Evolutionary conservation across 2,888 invertebrate genomes (phyloP).

Genomic region (Lithophane socia): DNA sequence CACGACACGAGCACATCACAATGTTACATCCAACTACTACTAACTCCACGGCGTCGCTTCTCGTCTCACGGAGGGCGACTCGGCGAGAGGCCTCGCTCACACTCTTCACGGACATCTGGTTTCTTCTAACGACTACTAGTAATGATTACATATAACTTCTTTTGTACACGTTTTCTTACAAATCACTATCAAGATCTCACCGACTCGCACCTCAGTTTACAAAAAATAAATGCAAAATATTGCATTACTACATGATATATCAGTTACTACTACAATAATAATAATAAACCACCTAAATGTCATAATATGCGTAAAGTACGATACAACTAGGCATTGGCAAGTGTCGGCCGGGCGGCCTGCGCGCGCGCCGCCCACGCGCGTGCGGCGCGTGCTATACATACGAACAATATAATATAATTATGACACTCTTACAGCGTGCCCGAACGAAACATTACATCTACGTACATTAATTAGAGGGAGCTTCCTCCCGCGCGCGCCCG

Average conservation of each 20-base stretch:
- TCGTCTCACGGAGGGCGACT: constrained; percentile 47
- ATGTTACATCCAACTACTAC: constrained; percentile 36
- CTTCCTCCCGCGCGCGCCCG: background rate
- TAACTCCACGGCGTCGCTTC: background rate
- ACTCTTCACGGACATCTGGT: background rate
- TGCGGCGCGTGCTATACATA: constrained; percentile 63
- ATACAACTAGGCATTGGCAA: constrained; percentile 88
- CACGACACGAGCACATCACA: constrained; percentile 69
- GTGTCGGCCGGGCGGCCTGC: constrained; percentile 78
- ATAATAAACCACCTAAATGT: constrained; percentile 61
- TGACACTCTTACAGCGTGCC: constrained; percentile 83
- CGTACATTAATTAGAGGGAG: constrained; percentile 8
- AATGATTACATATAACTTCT: constrained; percentile 51
- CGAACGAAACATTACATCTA: constrained; percentile 61
- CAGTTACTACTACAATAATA: constrained; percentile 60
- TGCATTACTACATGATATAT: constrained; percentile 64
- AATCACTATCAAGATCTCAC: constrained; percentile 50
- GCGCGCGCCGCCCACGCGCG: constrained; percentile 76
- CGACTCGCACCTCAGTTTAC: constrained; percentile 56
- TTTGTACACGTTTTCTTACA: constrained; percentile 57
- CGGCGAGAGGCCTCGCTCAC: constrained; percentile 27
- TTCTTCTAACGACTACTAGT: constrained; percentile 43
- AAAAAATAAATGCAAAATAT: constrained; percentile 59
- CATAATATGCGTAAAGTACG: constrained; percentile 76
- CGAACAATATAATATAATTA: constrained; percentile 74